phyloP scores from a whole-genome alignment of 2,797 vertebrate genomes.

The Sebastes diaconus region DNA sequence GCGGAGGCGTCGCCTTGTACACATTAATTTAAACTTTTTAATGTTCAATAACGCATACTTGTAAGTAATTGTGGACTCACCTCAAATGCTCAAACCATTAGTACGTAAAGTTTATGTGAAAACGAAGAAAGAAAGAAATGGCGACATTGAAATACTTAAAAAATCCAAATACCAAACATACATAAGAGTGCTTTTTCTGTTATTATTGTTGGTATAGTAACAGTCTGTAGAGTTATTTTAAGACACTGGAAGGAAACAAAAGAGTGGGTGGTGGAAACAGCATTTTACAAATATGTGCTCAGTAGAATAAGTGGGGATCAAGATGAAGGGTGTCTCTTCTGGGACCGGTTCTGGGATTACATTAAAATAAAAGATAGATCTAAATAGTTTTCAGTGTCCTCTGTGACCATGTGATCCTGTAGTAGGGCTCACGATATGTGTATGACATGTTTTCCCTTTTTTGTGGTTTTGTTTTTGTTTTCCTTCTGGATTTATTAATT shows the following conservation, averaged over 20 bases:
- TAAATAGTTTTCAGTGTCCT: background rate
- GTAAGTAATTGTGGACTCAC: background rate
- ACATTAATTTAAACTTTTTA: background rate
- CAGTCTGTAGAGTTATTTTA: too few relatives aligned
- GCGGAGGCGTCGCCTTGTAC: fast-evolving
- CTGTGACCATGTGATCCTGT: background rate
- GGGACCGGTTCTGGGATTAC: too few relatives aligned
- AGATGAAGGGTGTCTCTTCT: too few relatives aligned
- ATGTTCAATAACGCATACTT: background rate
- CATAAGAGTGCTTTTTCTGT: too few relatives aligned
- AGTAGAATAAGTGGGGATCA: too few relatives aligned
- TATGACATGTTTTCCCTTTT: background rate
- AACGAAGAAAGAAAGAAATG: background rate
- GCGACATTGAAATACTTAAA: background rate
- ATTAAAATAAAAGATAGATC: too few relatives aligned
- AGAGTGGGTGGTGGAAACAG: too few relatives aligned
- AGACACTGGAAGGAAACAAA: too few relatives aligned
- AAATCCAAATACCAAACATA: background rate
- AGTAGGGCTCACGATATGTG: background rate
- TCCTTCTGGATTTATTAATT: background rate
- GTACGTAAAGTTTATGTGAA: background rate
- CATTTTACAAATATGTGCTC: too few relatives aligned
- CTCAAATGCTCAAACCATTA: background rate
- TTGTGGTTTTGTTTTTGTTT: background rate
- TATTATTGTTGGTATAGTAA: too few relatives aligned